Evolutionary conservation across 2,113 vertebrate species (phyloP).

Genomic region (Mus spicilegus): DNA sequence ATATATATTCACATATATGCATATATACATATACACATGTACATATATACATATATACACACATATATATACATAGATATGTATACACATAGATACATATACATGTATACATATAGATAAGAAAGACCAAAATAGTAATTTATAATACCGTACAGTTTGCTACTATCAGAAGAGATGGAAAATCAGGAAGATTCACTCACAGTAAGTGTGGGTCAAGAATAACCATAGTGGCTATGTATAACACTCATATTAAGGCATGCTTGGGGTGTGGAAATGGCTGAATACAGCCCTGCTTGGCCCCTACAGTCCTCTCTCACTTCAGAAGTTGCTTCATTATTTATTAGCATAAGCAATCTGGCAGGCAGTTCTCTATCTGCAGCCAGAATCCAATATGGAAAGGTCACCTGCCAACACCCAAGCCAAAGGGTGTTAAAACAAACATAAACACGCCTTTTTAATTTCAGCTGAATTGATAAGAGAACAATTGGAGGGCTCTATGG

Average conservation of each 20-base stretch:
- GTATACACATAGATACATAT: too few relatives aligned
- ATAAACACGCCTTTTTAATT: conserved; percentile 91
- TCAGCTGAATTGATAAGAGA: conserved; percentile 88
- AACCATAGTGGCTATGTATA: accelerated
- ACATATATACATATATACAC: too few relatives aligned
- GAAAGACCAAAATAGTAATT: neutral
- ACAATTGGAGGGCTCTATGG: conserved; percentile 87
- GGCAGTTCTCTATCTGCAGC: conserved; percentile 79
- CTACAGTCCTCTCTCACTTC: conserved; percentile 61
- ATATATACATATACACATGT: too few relatives aligned
- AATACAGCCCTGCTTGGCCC: conserved; percentile 39
- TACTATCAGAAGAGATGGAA: neutral
- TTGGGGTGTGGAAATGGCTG: neutral
- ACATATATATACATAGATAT: too few relatives aligned
- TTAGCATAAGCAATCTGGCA: conserved; percentile 85
- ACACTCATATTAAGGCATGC: neutral
- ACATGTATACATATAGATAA: neutral
- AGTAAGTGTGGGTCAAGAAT: accelerated
- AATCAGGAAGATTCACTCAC: neutral
- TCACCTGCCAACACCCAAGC: conserved; percentile 83
- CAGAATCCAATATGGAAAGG: conserved; percentile 87
- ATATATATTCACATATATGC: too few relatives aligned
- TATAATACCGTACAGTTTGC: neutral
- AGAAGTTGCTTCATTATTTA: conserved; percentile 86
- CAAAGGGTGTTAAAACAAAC: conserved; percentile 84